Conservation (phyloP, 2,113 vertebrate genomes). For the Alethe castanea region DNA sequence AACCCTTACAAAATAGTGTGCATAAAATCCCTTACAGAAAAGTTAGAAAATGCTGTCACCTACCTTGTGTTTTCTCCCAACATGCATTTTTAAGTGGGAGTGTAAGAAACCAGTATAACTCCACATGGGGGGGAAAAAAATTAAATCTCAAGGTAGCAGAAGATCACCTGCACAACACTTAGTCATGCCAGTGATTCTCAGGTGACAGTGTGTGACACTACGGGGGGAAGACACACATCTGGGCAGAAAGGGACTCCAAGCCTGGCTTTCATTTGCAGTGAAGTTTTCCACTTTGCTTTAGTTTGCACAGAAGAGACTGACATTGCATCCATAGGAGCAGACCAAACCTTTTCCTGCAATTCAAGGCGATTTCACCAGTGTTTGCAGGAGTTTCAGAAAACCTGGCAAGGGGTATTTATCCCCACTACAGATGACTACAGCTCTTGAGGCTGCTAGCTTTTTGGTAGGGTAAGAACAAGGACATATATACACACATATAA, state of each 20-base stretch:
- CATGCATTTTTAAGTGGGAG: background rate
- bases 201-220: rapidly evolving
- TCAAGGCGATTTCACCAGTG: background rate
- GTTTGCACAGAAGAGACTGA: background rate
- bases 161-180: background rate
- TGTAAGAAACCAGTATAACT: background rate
- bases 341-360: background rate
- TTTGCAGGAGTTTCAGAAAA: background rate
- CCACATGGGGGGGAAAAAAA: background rate
- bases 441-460: background rate
- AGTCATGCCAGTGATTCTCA: background rate
- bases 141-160: background rate
- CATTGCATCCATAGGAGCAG: background rate
- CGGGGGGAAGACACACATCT: rapidly evolving
- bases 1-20: background rate
- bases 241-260: background rate
- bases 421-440: background rate
- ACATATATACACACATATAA: background rate
- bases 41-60: background rate
- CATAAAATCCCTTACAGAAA: background rate
- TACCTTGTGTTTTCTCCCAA: background rate
- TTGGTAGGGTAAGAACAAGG: background rate
- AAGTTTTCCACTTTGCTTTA: background rate
- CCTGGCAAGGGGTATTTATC: background rate
- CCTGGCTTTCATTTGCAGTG: background rate